These are phyloP conservation scores for Athripsodes cinereus DNA, from an alignment of 2,888 invertebrate species.

Conservation along the genomic window DNA sequence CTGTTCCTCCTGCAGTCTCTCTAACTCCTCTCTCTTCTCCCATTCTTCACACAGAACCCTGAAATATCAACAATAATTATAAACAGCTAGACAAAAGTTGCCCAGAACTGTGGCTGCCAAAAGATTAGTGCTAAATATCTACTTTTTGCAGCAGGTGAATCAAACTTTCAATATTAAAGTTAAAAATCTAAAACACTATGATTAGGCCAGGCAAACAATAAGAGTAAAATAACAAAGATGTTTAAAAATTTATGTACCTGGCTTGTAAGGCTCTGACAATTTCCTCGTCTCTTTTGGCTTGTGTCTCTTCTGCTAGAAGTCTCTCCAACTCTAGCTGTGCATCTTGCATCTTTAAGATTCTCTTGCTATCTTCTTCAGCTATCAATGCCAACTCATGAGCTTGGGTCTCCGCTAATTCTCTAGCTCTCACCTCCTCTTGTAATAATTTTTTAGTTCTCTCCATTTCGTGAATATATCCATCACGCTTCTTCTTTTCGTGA, in stretches of 20 bases:
- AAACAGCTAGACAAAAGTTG: too few relatives aligned
- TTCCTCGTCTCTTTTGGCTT: slow-evolving; percentile 80
- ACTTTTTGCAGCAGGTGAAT: too few relatives aligned
- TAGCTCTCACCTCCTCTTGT: slow-evolving; percentile 59
- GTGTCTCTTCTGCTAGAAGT: slow-evolving; percentile 72
- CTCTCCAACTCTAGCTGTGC: slow-evolving; percentile 63
- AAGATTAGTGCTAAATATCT: too few relatives aligned
- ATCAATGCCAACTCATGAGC: slow-evolving; percentile 60
- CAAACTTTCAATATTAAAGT: too few relatives aligned
- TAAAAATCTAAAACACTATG: too few relatives aligned
- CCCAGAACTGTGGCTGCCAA: too few relatives aligned
- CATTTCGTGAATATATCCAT: slow-evolving; percentile 55
- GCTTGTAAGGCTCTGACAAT: slow-evolving; percentile 66
- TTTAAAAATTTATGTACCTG: slow-evolving; percentile 35
- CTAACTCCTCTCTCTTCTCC: slow-evolving; percentile 75
- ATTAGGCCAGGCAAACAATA: too few relatives aligned
- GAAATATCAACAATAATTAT: slow-evolving; percentile 1
- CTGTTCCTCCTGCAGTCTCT: slow-evolving; percentile 73
- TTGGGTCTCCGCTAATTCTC: slow-evolving; percentile 52
- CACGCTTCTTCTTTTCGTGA: slow-evolving; percentile 50
- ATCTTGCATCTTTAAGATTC: slow-evolving; percentile 66
- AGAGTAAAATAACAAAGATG: too few relatives aligned
- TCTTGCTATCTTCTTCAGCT: slow-evolving; percentile 65
- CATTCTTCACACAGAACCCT: slow-evolving; percentile 76
- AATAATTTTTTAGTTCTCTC: slow-evolving; percentile 52